A percentile compares a stretch with the other conserved stretches of the same genome.
These are phyloP conservation scores for Arizona elegans DNA, from an alignment of 2,113 vertebrate genomes.

Conservation along the genomic window DNA sequence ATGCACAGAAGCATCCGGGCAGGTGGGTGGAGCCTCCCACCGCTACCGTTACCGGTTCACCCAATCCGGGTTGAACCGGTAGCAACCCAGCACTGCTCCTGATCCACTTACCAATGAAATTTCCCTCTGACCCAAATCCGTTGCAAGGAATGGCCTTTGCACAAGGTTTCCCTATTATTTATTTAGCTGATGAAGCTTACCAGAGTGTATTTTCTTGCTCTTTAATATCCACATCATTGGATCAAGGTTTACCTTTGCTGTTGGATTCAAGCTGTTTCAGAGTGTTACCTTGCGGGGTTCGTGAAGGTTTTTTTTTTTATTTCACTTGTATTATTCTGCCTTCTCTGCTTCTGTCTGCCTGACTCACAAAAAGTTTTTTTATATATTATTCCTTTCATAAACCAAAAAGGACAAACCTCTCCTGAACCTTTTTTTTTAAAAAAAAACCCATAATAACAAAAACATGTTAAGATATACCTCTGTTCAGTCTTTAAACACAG, in stretches of 20 bases:
- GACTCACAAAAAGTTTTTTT: background rate
- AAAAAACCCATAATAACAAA: background rate
- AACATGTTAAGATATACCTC: background rate
- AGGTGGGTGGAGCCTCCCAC: too few species aligned
- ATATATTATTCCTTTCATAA: background rate
- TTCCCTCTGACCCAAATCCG: background rate
- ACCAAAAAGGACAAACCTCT: background rate
- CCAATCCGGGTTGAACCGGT: too few species aligned
- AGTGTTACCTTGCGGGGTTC: background rate
- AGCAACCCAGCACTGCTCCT: background rate
- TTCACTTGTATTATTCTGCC: background rate
- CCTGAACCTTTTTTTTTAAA: background rate
- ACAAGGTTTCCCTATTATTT: background rate
- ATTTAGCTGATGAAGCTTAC: background rate
- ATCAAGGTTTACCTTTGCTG: background rate
- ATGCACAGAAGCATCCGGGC: too few species aligned
- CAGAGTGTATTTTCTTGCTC: background rate
- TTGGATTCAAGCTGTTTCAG: slow-evolving; percentile 18
- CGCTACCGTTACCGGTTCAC: too few species aligned
- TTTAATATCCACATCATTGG: background rate
- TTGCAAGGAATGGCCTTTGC: background rate
- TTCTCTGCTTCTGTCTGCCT: background rate
- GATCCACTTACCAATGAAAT: background rate
- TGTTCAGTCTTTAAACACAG: background rate
- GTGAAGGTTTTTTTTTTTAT: background rate